Percentiles rank a stretch among this genome's conserved stretches.
These are phyloP conservation scores for Chelon labrosus DNA, from an alignment of 2,797 vertebrate species.

Conservation along the genomic window DNA sequence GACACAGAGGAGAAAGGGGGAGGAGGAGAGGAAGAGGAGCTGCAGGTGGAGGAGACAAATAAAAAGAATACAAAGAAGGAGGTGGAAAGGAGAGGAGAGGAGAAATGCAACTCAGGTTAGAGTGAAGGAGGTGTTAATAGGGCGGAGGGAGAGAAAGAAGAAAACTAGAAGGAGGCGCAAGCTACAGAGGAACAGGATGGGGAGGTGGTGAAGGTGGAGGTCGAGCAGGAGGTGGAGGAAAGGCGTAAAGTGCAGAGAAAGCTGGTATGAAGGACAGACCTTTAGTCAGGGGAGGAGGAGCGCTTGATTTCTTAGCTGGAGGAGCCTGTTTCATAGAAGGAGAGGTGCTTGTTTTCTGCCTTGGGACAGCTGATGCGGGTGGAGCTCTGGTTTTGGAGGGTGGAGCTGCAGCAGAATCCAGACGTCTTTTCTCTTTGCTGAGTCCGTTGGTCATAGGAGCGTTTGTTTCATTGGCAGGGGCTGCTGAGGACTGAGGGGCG, in stretches of 20 bases:
- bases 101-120: too few species aligned
- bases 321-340: conserved; percentile 3
- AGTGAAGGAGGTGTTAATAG: too few species aligned
- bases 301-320: neutral
- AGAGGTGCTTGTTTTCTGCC: conserved; percentile 13
- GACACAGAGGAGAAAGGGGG: conserved; percentile 6
- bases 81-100: too few species aligned
- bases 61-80: too few species aligned
- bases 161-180: neutral
- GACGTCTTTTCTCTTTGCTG: neutral
- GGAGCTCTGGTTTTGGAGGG: conserved; percentile 2
- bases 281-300: conserved; percentile 12
- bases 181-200: neutral
- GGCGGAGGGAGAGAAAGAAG: too few species aligned
- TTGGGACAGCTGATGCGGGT: neutral
- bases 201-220: neutral
- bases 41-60: too few species aligned
- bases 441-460: neutral
- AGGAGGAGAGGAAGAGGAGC: too few species aligned
- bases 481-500: neutral
- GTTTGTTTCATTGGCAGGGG: neutral
- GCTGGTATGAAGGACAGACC: conserved; percentile 8
- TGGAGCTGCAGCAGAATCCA: neutral
- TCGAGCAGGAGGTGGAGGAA: neutral
- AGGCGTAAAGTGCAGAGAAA: neutral